Percentiles rank a stretch among this genome's conserved stretches.
Conservation (phyloP, 1,140 invertebrate genomes). For the Ceratosolen solmsi region DNA sequence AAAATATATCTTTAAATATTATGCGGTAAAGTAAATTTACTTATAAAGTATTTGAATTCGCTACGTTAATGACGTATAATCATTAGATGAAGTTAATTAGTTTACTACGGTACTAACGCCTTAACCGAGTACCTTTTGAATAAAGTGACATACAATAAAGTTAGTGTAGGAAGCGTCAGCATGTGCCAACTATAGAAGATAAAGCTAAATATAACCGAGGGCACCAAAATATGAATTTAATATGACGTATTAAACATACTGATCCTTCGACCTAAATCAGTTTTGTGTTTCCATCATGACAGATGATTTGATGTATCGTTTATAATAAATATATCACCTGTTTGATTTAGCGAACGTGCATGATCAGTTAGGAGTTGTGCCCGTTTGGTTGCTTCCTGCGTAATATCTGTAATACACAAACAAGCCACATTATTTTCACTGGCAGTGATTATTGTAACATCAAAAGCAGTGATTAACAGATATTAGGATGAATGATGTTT, state of each 20-base stretch:
- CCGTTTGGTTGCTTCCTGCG: slow-evolving; percentile 69
- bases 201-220: slow-evolving; percentile 75
- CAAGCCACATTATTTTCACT: slow-evolving; percentile 52
- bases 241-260: slow-evolving; percentile 58
- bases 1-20: not conserved
- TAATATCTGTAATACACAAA: slow-evolving; percentile 70
- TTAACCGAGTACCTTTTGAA: slow-evolving; percentile 64
- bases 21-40: not conserved
- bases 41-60: not conserved
- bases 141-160: slow-evolving; percentile 65
- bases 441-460: slow-evolving; percentile 61
- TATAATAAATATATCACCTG: slow-evolving; percentile 65
- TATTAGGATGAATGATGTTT: slow-evolving; percentile 73
- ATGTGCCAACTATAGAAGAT: slow-evolving; percentile 74
- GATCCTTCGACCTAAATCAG: slow-evolving; percentile 67
- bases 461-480: slow-evolving; percentile 73
- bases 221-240: slow-evolving; percentile 71
- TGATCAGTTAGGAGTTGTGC: slow-evolving; percentile 66
- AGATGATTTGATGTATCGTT: slow-evolving; percentile 46
- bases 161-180: slow-evolving; percentile 73
- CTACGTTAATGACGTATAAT: too few relatives aligned
- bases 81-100: too few relatives aligned
- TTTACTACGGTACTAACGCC: too few relatives aligned
- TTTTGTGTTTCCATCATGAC: slow-evolving; percentile 57
- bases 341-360: slow-evolving; percentile 56